Conservation (phyloP, 1,140 invertebrate genomes). For the Brachionus asplanchnoidis region DNA sequence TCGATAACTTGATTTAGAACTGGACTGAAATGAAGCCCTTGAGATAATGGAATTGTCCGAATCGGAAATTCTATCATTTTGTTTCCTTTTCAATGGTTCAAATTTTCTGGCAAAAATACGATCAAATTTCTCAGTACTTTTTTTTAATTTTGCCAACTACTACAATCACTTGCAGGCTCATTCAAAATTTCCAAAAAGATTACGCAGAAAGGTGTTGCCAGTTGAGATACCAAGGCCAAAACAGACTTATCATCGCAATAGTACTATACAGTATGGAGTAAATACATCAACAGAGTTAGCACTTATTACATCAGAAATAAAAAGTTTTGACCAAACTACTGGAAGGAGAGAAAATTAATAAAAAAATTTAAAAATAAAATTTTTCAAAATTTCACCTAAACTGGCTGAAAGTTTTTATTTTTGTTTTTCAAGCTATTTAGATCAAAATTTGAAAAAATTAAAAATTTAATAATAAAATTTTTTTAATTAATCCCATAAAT, state of each 20-base stretch:
- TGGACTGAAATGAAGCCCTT: too few species aligned
- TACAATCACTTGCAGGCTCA: conserved; percentile 55
- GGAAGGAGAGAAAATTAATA: background rate
- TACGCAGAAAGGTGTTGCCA: conserved; percentile 16
- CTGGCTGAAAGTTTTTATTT: too few species aligned
- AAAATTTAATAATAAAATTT: too few species aligned
- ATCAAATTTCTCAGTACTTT: too few species aligned
- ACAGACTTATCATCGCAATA: background rate
- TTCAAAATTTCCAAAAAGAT: conserved; percentile 51
- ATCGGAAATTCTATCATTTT: too few species aligned
- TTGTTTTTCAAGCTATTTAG: too few species aligned
- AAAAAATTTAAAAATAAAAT: background rate
- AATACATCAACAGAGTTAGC: background rate
- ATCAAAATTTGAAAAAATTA: too few species aligned
- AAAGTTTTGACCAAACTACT: background rate
- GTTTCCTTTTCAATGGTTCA: too few species aligned
- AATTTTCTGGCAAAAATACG: too few species aligned
- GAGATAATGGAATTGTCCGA: too few species aligned
- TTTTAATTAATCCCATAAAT: too few species aligned
- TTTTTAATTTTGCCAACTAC: conserved; percentile 56
- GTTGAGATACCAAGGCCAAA: background rate
- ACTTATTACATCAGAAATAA: conserved; percentile 1
- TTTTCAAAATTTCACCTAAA: background rate
- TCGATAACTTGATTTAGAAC: too few species aligned
- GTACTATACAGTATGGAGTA: background rate